phyloP scores from a whole-genome alignment of 2,888 invertebrate species.

The Tenthredo mesomela region DNA sequence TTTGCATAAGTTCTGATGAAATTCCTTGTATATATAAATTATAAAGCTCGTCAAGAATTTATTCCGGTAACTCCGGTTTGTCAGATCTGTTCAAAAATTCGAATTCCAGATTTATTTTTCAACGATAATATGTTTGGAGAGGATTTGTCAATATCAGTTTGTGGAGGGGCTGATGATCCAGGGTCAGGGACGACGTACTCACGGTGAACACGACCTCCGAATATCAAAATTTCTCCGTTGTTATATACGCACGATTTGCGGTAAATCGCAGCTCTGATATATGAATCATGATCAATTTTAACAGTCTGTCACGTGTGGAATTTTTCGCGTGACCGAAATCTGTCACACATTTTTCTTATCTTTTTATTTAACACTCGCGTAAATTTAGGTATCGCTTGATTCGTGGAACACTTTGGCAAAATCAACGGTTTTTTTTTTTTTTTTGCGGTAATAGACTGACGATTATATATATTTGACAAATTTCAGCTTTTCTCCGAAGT shows the following conservation, averaged over 20 bases:
- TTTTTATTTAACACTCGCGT: neutral
- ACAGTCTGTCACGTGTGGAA: constrained; percentile 2
- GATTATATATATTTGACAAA: neutral
- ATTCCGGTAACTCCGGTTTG: constrained; percentile 10
- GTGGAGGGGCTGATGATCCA: constrained; percentile 1
- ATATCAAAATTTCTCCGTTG: neutral
- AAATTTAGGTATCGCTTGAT: neutral
- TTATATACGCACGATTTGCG: neutral
- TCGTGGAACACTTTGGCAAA: constrained; percentile 1
- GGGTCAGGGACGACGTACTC: constrained; percentile 28
- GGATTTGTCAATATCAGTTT: constrained; percentile 9
- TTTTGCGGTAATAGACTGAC: neutral
- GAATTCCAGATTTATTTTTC: neutral
- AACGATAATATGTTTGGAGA: neutral
- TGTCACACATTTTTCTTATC: neutral
- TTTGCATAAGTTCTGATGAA: neutral
- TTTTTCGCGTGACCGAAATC: constrained; percentile 11
- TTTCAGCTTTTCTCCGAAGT: neutral
- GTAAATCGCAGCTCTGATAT: neutral
- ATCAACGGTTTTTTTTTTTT: neutral
- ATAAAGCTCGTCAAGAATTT: neutral
- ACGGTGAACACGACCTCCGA: neutral
- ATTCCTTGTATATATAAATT: neutral
- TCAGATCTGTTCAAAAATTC: neutral
- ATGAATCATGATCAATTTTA: constrained; percentile 14